Base-by-base conservation (phyloP, 1,140 invertebrate species). In the Microplitis mediator region DNA sequence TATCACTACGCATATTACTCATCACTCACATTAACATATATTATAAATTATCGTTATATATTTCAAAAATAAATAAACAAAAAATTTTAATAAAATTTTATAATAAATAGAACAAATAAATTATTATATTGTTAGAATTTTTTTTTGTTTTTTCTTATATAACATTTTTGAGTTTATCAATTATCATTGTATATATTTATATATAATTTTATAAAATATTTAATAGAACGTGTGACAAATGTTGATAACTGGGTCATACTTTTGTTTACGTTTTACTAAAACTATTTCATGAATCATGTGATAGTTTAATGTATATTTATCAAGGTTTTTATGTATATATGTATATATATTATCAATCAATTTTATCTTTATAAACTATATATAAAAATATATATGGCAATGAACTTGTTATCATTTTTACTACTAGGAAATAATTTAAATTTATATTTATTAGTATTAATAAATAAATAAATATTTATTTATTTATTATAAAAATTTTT, bases 231-330 rank as follows among this genome's bases (percentile, higher is more conserved):
- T 6, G 39, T 5, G 16, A n/a, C 31, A 60, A 23, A 72, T 58
- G 34, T 52, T 65, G 71, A 76, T 82, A 84, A 82, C 71, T 84
- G 79, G 82, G 82, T 84, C 81, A 80, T 74, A 80, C 79, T 80
- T 84, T 80, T 73, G 79, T 78, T 79, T 77, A 72, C 74, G 74
- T 23, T 58, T 16, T 11, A 8, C 8, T 2, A 9, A 58, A 9
- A 9, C 4, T 58, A 58, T 54, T n/a, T 2, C 16, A 54, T 23
- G 23, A 58, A 58, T 58, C 39, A 63, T 32, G 34, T 71, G 34
- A 51, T 67, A 23, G 23, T 16, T 35, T 3, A 13, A 72, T 76
- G 80, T 80, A 80, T 73, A 78, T 68, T 75, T 73, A 78, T 80
- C 79, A 79, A 79, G 76, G 78, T 73, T 45, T 45, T 77, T 75